Conservation (phyloP, 2,888 invertebrate species). For the Sinelater perroti region DNA sequence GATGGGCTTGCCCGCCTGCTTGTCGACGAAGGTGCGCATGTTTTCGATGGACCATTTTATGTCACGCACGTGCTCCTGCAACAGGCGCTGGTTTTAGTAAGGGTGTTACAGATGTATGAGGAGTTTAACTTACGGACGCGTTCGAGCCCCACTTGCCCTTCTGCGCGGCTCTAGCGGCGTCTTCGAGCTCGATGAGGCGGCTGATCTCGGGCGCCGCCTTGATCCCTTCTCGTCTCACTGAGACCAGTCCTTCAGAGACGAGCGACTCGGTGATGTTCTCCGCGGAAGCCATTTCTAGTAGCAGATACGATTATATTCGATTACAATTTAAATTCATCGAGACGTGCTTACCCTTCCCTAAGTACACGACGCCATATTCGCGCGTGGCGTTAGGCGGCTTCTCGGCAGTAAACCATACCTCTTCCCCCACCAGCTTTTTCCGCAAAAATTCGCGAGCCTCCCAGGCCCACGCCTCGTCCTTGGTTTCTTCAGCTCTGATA, state of each 20-base stretch:
- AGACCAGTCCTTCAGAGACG: conserved; percentile 89
- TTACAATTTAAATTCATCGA: neutral
- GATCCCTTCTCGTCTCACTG: conserved; percentile 76
- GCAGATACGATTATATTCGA: too few species aligned
- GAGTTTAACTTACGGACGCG: conserved; percentile 49
- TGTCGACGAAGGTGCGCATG: conserved; percentile 79
- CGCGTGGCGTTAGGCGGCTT: conserved; percentile 84
- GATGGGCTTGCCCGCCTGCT: conserved; percentile 84
- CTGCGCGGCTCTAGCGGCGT: conserved; percentile 84
- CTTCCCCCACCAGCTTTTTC: conserved; percentile 90
- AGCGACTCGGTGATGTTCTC: conserved; percentile 91
- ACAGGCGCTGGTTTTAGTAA: conserved; percentile 16
- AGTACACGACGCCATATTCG: conserved; percentile 87
- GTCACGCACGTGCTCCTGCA: conserved; percentile 79
- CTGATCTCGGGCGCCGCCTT: conserved; percentile 72
- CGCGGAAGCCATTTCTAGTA: conserved; percentile 69
- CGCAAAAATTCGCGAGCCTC: conserved; percentile 95
- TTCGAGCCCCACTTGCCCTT: conserved; percentile 79
- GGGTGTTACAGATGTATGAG: too few species aligned
- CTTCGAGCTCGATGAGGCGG: conserved; percentile 85
- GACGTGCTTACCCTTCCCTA: conserved; percentile 76
- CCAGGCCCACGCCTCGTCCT: conserved; percentile 96
- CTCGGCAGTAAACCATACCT: conserved; percentile 85
- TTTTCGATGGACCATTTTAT: conserved; percentile 92
- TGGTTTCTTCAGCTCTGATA: conserved; percentile 75